phyloP scores from a whole-genome alignment of 2,113 vertebrate species.

The Mobula birostris region DNA sequence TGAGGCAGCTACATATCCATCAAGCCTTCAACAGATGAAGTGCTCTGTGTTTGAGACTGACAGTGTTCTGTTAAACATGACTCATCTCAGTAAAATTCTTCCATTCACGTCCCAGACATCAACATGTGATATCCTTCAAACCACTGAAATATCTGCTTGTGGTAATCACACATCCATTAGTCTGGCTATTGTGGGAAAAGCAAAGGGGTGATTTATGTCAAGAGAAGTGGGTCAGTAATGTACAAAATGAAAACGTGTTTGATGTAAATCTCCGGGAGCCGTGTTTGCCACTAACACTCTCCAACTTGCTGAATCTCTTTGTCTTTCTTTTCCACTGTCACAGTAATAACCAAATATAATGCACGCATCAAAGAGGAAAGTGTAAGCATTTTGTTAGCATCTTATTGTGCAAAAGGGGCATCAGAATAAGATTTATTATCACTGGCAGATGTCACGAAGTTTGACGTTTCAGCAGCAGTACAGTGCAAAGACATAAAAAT shows the following conservation, averaged over 20 bases:
- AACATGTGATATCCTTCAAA: constrained; percentile 17
- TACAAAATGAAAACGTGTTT: constrained; percentile 1
- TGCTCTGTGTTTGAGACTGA: not conserved
- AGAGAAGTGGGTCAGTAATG: constrained; percentile 13
- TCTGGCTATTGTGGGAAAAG: constrained; percentile 16
- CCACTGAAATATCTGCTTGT: not conserved
- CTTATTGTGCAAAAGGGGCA: not conserved
- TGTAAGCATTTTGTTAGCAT: not conserved
- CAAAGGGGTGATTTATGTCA: constrained; percentile 17
- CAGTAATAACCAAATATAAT: not conserved
- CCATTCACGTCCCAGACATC: constrained; percentile 16
- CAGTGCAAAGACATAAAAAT: too few relatives aligned
- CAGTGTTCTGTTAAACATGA: not conserved
- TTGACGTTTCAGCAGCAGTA: too few relatives aligned
- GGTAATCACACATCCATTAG: constrained; percentile 15
- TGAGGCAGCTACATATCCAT: not conserved
- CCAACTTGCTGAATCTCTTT: not conserved
- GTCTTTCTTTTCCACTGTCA: not conserved
- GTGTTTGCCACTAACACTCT: not conserved
- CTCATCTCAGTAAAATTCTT: not conserved
- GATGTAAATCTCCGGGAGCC: not conserved
- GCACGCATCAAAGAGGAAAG: not conserved
- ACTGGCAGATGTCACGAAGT: too few relatives aligned
- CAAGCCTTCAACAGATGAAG: not conserved
- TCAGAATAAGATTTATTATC: too few relatives aligned